phyloP scores from a whole-genome alignment of 2,888 invertebrate species.

The Rhimphoctona megacephalus region DNA sequence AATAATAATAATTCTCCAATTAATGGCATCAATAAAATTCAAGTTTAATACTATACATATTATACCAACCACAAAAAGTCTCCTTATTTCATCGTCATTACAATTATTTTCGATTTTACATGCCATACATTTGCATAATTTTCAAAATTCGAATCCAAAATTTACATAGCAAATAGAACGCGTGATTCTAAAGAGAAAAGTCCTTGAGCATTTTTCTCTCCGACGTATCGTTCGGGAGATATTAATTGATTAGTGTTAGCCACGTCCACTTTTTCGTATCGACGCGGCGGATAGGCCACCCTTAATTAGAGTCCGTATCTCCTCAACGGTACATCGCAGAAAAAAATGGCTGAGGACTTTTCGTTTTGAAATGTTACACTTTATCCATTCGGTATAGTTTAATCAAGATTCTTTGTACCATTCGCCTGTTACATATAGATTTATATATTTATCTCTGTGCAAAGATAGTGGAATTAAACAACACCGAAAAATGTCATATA shows the following conservation, averaged over 20 bases:
- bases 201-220: neutral
- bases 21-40: constrained; percentile 79
- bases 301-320: neutral
- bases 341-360: neutral
- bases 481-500: neutral
- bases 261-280: neutral
- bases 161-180: neutral
- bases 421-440: neutral
- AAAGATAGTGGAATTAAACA: constrained; percentile 8
- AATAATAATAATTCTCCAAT: constrained; percentile 75
- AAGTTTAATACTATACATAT: constrained; percentile 77
- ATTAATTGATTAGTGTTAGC: neutral
- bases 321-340: neutral
- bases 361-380: neutral
- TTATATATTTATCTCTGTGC: neutral
- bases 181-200: neutral
- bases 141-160: neutral
- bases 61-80: constrained; percentile 44
- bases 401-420: neutral
- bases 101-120: neutral
- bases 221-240: neutral
- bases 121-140: neutral
- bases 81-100: constrained; percentile 51
- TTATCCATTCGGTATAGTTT: neutral
- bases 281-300: neutral